A percentile compares a stretch with the other conserved stretches of the same genome.
These are phyloP conservation scores for Typhlichthys eigenmanni DNA, from an alignment of 2,797 vertebrate genomes.

Conservation along the genomic window DNA sequence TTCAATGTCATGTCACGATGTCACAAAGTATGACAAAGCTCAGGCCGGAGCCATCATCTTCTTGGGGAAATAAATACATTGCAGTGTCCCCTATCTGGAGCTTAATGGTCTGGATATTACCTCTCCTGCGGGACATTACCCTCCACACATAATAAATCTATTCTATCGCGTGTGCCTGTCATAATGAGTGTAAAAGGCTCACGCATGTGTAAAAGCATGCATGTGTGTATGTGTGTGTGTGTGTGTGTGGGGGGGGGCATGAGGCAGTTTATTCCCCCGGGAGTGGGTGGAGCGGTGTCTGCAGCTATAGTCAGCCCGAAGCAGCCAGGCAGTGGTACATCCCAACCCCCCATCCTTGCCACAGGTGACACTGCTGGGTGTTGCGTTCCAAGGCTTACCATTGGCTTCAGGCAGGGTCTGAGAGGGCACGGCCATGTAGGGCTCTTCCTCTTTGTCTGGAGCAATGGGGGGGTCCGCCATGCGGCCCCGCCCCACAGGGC, in stretches of 20 bases:
- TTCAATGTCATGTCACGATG: constrained; percentile 77
- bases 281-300: constrained; percentile 54
- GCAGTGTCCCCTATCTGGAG: constrained; percentile 62
- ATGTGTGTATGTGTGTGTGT: constrained; percentile 7
- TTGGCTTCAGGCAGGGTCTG: constrained; percentile 95
- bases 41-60: constrained; percentile 52
- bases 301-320: constrained; percentile 83
- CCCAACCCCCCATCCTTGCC: constrained; percentile 68
- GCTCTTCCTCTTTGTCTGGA: constrained; percentile 90
- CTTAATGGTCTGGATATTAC: constrained; percentile 78
- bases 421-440: constrained; percentile 92
- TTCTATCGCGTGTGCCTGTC: constrained; percentile 17
- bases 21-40: constrained; percentile 60
- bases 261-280: constrained; percentile 63
- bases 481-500: constrained; percentile 88
- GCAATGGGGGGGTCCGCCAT: constrained; percentile 86
- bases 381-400: constrained; percentile 98
- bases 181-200: neutral
- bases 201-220: constrained; percentile 28
- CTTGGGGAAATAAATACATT: constrained; percentile 71
- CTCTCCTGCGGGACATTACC: constrained; percentile 70
- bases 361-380: constrained; percentile 69
- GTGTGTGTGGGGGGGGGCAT: constrained; percentile 38
- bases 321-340: constrained; percentile 83
- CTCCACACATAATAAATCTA: constrained; percentile 71